A percentile compares a stretch with the other conserved stretches of the same genome.
phyloP scores from a whole-genome alignment of 1,140 invertebrate species.

The Musca domestica region DNA sequence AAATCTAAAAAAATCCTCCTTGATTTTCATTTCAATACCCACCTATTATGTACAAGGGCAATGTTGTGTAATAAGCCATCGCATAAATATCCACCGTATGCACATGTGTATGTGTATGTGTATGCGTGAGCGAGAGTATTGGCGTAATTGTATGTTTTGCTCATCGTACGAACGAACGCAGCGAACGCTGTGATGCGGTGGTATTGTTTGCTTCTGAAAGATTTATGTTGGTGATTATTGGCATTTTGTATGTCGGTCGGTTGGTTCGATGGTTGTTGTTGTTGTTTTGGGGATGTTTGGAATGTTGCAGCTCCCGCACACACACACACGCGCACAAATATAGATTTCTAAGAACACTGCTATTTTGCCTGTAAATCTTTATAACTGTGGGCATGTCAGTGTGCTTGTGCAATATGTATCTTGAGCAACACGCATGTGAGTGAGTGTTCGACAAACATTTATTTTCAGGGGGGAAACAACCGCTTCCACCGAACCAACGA shows the following conservation, averaged over 20 bases:
- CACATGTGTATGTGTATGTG: background rate
- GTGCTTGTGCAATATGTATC: background rate
- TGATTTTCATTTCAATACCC: no score
- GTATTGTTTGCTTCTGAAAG: background rate
- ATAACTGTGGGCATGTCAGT: background rate
- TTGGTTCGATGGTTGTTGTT: no score
- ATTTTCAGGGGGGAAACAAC: no score
- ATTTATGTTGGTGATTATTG: slow-evolving; percentile 19
- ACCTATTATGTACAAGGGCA: background rate
- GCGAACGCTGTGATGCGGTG: no score
- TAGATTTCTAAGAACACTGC: slow-evolving; percentile 7
- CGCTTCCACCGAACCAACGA: no score
- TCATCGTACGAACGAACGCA: no score
- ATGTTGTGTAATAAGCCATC: background rate
- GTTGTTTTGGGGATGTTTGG: background rate
- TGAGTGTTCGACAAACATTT: background rate
- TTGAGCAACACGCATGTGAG: background rate
- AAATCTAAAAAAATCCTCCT: no score
- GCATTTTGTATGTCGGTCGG: slow-evolving; percentile 4
- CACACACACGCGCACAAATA: background rate
- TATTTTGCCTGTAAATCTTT: no score
- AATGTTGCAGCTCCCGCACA: no score
- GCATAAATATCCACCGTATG: background rate
- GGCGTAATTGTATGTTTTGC: no score
- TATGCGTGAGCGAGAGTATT: no score